Percentiles rank a stretch among this genome's conserved stretches.
Conservation (phyloP, 1,140 invertebrate genomes). For the Drosophila pseudoananassae region DNA sequence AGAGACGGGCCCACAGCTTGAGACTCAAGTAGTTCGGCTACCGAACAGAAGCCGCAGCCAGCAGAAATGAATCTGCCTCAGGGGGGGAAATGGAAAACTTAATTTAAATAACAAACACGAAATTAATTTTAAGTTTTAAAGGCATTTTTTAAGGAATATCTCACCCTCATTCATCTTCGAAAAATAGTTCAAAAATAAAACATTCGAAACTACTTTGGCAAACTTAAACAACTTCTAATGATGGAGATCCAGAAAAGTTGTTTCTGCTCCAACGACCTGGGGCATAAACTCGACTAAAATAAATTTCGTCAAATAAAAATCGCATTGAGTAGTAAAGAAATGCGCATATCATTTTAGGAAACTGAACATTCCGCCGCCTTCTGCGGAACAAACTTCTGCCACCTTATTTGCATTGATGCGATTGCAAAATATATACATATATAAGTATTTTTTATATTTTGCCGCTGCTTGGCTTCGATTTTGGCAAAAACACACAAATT, state of each 20-base stretch:
- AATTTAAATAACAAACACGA: constrained; percentile 42
- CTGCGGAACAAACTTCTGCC: constrained; percentile 25
- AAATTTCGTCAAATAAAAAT: constrained; percentile 44
- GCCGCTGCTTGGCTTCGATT: constrained; percentile 3
- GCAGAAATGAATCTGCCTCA: constrained; percentile 21
- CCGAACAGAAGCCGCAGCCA: constrained; percentile 47
- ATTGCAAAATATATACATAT: constrained; percentile 50
- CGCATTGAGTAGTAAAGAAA: constrained; percentile 51
- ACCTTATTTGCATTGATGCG: constrained; percentile 79
- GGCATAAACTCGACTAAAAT: constrained; percentile 24
- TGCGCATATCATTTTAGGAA: constrained; percentile 65
- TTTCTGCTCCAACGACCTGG: constrained; percentile 29
- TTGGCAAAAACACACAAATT: constrained; percentile 58
- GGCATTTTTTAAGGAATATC: neutral
- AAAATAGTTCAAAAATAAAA: neutral
- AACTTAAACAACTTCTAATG: constrained; percentile 22
- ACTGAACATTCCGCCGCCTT: constrained; percentile 55
- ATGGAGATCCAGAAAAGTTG: constrained; percentile 28
- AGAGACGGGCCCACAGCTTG: constrained; percentile 40
- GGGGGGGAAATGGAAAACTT: constrained; percentile 21
- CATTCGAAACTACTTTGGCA: neutral
- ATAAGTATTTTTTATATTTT: constrained; percentile 41
- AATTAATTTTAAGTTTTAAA: neutral
- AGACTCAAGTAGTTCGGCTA: constrained; percentile 67
- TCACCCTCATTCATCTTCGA: too few species aligned